Evolutionary conservation across 2,113 vertebrate genomes (phyloP).

Genomic region (Cynopterus brachyotis): DNA sequence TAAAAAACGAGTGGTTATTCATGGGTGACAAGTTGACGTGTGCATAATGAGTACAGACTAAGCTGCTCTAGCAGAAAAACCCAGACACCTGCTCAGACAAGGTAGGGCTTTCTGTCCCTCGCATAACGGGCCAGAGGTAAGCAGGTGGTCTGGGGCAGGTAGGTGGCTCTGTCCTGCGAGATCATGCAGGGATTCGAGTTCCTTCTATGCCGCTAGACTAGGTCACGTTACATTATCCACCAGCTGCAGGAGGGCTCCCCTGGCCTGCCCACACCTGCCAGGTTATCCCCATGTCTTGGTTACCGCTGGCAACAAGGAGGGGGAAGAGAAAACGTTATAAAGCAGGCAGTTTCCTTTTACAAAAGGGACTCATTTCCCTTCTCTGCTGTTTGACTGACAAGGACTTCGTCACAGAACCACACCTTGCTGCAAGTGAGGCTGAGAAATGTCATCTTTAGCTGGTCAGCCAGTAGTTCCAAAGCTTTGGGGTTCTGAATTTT

Average conservation of each 20-base stretch:
- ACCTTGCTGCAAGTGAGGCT: not conserved
- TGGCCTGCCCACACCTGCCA: not conserved
- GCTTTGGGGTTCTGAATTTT: too few species aligned
- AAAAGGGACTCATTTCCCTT: not conserved
- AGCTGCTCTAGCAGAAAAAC: not conserved
- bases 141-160: not conserved
- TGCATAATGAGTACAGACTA: too few species aligned
- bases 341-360: not conserved
- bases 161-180: not conserved
- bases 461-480: not conserved
- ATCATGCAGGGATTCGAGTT: not conserved
- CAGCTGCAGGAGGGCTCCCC: not conserved
- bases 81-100: not conserved
- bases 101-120: rapidly evolving
- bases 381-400: not conserved
- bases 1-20: not conserved
- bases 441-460: not conserved
- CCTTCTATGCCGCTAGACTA: rapidly evolving
- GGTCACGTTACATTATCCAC: rapidly evolving
- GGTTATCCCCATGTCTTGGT: too few species aligned
- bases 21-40: not conserved
- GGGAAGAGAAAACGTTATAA: not conserved
- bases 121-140: rapidly evolving
- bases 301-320: not conserved
- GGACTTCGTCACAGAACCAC: rapidly evolving